Evolutionary conservation across 2,113 vertebrate species (phyloP), one percentile per base, ranked within the genome.

Genomic region (Brachirus orientalis): DNA sequence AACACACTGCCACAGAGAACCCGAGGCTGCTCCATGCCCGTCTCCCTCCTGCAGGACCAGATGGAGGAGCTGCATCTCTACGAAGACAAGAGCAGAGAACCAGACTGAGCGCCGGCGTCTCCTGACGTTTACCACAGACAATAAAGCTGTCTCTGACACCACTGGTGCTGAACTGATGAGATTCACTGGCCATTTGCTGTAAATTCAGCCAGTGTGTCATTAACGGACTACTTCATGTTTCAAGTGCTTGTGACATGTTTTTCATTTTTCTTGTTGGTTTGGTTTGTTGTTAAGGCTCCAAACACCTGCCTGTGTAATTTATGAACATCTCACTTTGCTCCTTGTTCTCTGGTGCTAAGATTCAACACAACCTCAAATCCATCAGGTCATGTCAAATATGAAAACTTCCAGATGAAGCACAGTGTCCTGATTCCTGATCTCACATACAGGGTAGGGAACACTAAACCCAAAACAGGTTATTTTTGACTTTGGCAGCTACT

Each of bases 31-130:
- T 92, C 92, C 56, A 78, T 89, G 83, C 90, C 91, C 0, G 84
- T 82, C 8, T 84, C 88, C 57, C 80, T 90, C 76, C 75, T 94
- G 60, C 90, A 88, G 57, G 92, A 90, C 68, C 92, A 93, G 83
- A 88, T 94, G 90, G 91, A 90, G 69, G 92, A 92, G 74, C 76
- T 94, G 48, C 87, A 93, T 40, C 85, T 94, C 54, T 86, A 89
- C 84, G 90, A 84, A 87, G 92, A 93, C 77, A 90, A 93, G 81
- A 90, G 87, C 82, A 63, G 88, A 61, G 92, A 92, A 64, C 92
- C 93, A 0, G 92, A 93, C 88, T 94, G 91, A 92, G 48, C 43
- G 22, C 16, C 12, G 19, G 0, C 2, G 6, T 7, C n/a, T 9
- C 12, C 7, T 0, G 0, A 43, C 36, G 6, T 60, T 59, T 55